These are phyloP conservation scores for Drosophila mauritiana DNA, from an alignment of 1,140 invertebrate species.

Conservation along the genomic window DNA sequence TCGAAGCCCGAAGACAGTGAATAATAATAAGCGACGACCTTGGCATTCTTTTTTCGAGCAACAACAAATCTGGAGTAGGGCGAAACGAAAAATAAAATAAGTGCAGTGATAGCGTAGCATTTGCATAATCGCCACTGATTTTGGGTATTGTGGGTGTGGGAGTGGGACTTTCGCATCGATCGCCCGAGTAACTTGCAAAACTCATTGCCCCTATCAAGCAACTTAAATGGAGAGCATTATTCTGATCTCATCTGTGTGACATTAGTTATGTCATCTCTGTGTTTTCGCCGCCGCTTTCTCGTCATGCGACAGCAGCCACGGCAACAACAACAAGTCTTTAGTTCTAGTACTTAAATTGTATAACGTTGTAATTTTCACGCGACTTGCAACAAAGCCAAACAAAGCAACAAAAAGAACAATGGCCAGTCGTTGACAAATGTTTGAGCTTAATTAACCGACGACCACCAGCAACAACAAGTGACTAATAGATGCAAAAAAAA, in stretches of 20 bases:
- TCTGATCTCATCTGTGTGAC: slow-evolving; percentile 2
- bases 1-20: slow-evolving; percentile 16
- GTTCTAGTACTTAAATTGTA: slow-evolving; percentile 72
- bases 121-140: slow-evolving; percentile 11
- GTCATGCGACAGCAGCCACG: slow-evolving; percentile 57
- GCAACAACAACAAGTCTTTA: slow-evolving; percentile 48
- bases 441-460: slow-evolving; percentile 47
- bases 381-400: slow-evolving; percentile 52
- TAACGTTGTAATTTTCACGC: slow-evolving; percentile 71
- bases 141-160: slow-evolving; percentile 10
- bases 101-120: slow-evolving; percentile 5
- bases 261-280: slow-evolving; percentile 56
- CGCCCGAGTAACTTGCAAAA: background rate
- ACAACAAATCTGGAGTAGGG: slow-evolving; percentile 28
- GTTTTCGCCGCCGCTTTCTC: slow-evolving; percentile 19
- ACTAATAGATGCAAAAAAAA: slow-evolving; percentile 28
- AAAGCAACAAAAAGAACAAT: slow-evolving; percentile 32
- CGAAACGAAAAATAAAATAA: slow-evolving; percentile 5
- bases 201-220: no score
- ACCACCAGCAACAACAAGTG: slow-evolving; percentile 20
- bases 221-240: background rate
- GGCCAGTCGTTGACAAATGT: slow-evolving; percentile 53
- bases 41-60: slow-evolving; percentile 31
- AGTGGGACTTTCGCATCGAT: background rate
- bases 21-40: slow-evolving; percentile 29